Base-by-base conservation (phyloP, 2,888 invertebrate species). In the Chrysotoxum bicinctum region DNA sequence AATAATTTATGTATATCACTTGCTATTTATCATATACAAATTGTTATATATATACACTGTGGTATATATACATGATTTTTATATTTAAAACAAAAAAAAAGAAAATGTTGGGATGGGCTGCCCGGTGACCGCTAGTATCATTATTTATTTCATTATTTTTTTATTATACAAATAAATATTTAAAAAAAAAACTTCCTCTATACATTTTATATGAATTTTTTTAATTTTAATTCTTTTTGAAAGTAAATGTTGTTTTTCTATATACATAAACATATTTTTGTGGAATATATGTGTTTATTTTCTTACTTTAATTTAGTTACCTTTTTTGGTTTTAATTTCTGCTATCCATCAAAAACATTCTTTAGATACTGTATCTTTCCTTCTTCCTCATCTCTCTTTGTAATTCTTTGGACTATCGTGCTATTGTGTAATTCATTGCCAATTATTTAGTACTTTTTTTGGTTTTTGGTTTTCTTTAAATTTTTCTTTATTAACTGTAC, bases 31-130 rank as follows among this genome's bases (percentile, higher is more conserved):
- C 87, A 87, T 88, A 89, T 88, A 89, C 83, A 85, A 88, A 81
- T 87, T 87, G 84, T 87, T 86, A 87, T 86, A 89, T 88, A 88
- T 88, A 89, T 88, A 87, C 88, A 88, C 87, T 89, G 87, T 90
- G 81, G 85, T 85, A 85, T 85, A 85, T 85, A 85, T 85, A 85
- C 85, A 85, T 85, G 73, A 85, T 85, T 85, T 85, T 85, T 81
- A 85, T 77, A 85, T 85, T 75, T 64, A 80, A 88, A 87, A 89
- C 82, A 88, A 88, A 88, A 90, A 89, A 89, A 89, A 90, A 89
- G 89, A 90, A 88, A 90, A 91, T 92, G 92, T 92, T 92, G 92
- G 92, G 92, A 92, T 92, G 92, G 92, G 92, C 92, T 92, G 92
- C 92, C 92, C 92, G 92, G 91, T 92, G 91, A 91, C 91, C 91